Conservation (phyloP, 2,797 vertebrate genomes). For the Molossus alvarezi region DNA sequence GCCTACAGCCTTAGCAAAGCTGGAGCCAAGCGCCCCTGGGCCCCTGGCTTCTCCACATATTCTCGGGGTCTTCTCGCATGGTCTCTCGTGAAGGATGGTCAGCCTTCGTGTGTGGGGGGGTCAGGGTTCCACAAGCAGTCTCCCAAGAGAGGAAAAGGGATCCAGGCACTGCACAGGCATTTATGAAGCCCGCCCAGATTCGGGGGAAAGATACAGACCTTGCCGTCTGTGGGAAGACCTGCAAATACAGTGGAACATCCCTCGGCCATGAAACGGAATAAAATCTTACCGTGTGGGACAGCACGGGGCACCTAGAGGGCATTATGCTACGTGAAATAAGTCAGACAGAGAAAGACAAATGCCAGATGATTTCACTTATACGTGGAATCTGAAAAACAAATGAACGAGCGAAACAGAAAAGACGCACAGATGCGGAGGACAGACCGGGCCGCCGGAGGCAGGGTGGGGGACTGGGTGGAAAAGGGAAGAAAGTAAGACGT, state of each 20-base stretch:
- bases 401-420: background rate
- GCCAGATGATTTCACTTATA: background rate
- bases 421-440: background rate
- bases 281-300: no score
- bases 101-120: background rate
- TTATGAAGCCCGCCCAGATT: background rate
- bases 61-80: background rate
- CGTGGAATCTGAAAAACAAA: background rate
- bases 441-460: background rate
- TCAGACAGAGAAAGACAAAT: background rate
- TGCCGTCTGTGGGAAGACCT: background rate
- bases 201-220: background rate
- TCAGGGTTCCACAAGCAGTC: background rate
- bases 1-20: background rate
- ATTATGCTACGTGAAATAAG: background rate
- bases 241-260: background rate
- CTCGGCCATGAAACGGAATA: no score
- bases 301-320: background rate
- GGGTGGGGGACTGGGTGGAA: background rate
- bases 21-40: background rate
- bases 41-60: background rate
- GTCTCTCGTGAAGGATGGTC: background rate
- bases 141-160: background rate
- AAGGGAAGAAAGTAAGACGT: background rate
- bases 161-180: no score